phyloP scores from a whole-genome alignment of 2,113 vertebrate genomes.

The Dipodomys stephensi region DNA sequence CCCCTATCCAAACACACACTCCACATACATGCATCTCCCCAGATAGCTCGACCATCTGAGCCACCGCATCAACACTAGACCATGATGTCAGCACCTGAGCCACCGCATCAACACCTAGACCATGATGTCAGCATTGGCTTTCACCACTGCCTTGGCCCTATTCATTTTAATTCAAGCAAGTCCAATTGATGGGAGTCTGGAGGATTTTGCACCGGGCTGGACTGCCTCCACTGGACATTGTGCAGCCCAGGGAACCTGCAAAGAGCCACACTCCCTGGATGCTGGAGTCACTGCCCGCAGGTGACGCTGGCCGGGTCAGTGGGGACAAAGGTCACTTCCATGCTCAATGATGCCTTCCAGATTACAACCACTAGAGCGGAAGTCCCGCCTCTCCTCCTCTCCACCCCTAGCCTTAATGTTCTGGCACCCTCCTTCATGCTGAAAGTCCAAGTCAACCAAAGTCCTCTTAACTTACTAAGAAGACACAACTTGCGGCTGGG shows the following conservation, averaged over 20 bases:
- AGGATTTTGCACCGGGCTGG: background rate
- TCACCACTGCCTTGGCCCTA: background rate
- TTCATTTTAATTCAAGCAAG: constrained; percentile 42
- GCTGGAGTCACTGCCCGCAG: rapidly evolving
- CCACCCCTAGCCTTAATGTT: background rate
- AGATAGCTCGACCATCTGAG: background rate
- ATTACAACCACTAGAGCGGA: background rate
- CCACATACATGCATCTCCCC: no score
- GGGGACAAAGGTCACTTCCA: background rate
- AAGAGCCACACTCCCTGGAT: no score
- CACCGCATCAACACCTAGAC: no score
- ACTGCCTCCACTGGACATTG: no score
- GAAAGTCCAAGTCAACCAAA: background rate
- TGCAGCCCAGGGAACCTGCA: no score
- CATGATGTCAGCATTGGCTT: constrained; percentile 17
- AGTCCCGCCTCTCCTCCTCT: background rate
- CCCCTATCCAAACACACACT: no score
- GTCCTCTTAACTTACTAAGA: background rate
- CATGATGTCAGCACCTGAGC: background rate
- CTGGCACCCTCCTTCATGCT: constrained; percentile 11
- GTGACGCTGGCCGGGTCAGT: rapidly evolving
- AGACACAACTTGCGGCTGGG: rapidly evolving
- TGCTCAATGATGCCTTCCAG: rapidly evolving
- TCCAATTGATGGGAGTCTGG: background rate
- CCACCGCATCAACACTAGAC: no score